Evolutionary conservation across 2,113 vertebrate species (phyloP), one percentile per base, ranked within the genome.

Genomic region (Cygnus buccinator): DNA sequence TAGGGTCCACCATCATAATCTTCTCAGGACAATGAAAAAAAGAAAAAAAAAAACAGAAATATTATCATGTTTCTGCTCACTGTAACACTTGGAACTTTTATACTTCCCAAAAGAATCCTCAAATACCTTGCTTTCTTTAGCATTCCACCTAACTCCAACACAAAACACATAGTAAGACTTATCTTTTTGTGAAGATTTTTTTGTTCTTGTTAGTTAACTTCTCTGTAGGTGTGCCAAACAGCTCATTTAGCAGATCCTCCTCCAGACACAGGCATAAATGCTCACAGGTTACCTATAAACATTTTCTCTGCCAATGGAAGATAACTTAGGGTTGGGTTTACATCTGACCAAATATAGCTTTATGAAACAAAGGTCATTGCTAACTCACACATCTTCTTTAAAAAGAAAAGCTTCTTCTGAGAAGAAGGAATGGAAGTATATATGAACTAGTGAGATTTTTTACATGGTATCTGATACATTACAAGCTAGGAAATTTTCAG

Each of bases 1-100:
- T 31, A 77, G 12, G 33, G 46, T 4, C 21, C 26, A 65, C 16
- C 35, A 26, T 3, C 12, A 61, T 5, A 68, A 68, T 43, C 17
- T 68, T 59, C n/a, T 63, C 16, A 23, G 13, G 12, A 18, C 8
- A 63, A 44, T 5, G 9, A 22, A 84, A 61, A 58, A 13, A 31
- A 21, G 22, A 35, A 59, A n/a, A 37, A 11, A 14, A 68, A 52
- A 62, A 11, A 4, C 2, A 17, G 8, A 95, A 87, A 74, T 21
- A 39, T 0, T 0, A 8, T 72, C 78, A 20, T 54, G 22, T 22
- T 28, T 6, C 26, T 23, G 3, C 15, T 48, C 9, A 25, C 11
- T 35, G 8, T 54, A 73, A 48, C 73, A 29, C 31, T 20, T 48
- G 4, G 35, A 62, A 13, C 5, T 74, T 71, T 63, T 67, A 70